Base-by-base conservation (phyloP, 2,888 invertebrate genomes). In the Odontocolon sp. region DNA sequence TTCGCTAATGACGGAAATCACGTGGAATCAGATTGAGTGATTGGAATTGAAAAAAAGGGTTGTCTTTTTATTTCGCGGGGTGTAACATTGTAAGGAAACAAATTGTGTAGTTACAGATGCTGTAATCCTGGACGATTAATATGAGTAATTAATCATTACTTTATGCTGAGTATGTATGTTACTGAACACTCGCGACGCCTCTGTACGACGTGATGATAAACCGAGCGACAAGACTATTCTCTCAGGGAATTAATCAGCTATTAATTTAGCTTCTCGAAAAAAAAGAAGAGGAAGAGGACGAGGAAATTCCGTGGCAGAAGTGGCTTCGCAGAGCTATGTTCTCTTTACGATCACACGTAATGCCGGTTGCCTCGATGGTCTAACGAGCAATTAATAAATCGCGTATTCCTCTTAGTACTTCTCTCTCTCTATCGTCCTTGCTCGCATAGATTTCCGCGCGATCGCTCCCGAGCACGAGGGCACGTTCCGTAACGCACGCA, bases 391-490 rank as follows among this genome's bases (percentile, higher is more conserved):
- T 84, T 83, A 84, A 84, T 83, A 84, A 82, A 84, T 83, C 81
- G 81, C 79, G 79, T 77, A 78, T 81, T 78, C 78, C 77, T 52
- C 21, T 56, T 67, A 23, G 47, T 66, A 45, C 23, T 57, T 61
- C 45, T 61, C 57, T 59, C 54, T 63, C 61, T 54, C 14, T 50
- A 31, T 68, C 66, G 70, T 69, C 64, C 71, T 68, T 72, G 68
- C 77, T 59, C 61, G 42, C 85, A 85, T 88, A 85, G 87, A 86
- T 87, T 86, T 88, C 87, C 87, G 81, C 85, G 84, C 85, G 87
- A 87, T 70, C 86, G 88, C 87, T 86, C 85, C 85, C 85, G 83
- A 84, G 81, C 83, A 82, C 82, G 81, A 78, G 79, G 77, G 81
- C 82, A 82, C 81, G 74, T 70, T 72, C 73, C 67, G 52, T 77